A percentile compares a stretch with the other conserved stretches of the same genome.
Conservation (phyloP, 2,797 vertebrate genomes). For the Trichosurus vulpecula region DNA sequence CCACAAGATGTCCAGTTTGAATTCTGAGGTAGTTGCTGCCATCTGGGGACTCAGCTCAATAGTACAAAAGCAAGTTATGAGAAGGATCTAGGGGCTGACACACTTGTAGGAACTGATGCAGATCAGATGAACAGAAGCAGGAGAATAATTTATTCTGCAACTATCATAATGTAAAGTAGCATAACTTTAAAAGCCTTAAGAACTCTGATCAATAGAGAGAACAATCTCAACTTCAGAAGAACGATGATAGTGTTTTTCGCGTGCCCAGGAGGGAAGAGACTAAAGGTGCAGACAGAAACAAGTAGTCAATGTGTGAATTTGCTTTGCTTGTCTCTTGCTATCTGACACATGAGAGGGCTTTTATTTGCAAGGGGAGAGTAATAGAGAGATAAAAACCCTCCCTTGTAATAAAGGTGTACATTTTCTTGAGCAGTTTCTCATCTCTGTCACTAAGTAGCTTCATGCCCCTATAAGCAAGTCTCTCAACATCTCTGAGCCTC, state of each 20-base stretch:
- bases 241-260: not conserved
- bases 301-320: not conserved
- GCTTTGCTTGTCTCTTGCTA: not conserved
- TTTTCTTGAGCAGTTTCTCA: not conserved
- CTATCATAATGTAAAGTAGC: not conserved
- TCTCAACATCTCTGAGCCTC: not conserved
- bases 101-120: not conserved
- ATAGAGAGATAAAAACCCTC: not conserved
- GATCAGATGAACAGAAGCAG: not conserved
- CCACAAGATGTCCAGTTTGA: not conserved
- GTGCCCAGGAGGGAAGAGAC: not conserved
- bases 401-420: not conserved
- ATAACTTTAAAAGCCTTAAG: not conserved
- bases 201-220: not conserved
- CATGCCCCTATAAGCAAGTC: not conserved
- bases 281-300: not conserved
- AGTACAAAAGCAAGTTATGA: not conserved
- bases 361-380: not conserved
- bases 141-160: not conserved
- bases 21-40: not conserved
- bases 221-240: not conserved
- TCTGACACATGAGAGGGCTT: not conserved
- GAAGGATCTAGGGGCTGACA: not conserved
- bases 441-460: not conserved
- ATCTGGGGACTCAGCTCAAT: not conserved